Evolutionary conservation across 2,113 vertebrate species (phyloP).

Genomic region (Zosterops lateralis): DNA sequence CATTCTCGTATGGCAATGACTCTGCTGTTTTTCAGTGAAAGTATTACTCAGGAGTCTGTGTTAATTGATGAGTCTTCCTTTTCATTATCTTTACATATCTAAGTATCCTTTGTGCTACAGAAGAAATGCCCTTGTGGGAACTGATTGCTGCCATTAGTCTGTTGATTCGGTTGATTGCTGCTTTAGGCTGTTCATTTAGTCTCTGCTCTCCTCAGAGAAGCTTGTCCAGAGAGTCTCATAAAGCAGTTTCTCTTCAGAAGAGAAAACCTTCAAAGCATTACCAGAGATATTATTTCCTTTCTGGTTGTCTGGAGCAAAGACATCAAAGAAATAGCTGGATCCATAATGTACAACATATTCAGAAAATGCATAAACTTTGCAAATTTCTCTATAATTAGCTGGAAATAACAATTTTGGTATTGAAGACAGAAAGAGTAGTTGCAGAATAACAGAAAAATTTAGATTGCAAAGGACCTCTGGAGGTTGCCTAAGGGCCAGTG

Average conservation of each 20-base stretch:
- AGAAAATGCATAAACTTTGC: background rate
- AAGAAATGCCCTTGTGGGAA: background rate
- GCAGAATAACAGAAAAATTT: background rate
- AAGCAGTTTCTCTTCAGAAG: background rate
- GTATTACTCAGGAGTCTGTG: background rate
- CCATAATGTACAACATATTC: background rate
- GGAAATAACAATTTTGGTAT: background rate
- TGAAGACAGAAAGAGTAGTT: background rate
- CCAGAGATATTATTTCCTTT: background rate
- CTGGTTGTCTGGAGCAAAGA: background rate
- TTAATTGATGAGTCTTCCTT: background rate
- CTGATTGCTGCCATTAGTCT: background rate
- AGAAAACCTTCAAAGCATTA: background rate
- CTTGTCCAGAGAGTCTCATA: background rate
- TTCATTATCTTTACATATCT: background rate
- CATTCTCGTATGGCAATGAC: background rate
- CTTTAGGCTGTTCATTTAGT: slow-evolving; percentile 27
- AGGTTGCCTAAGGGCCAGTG: background rate
- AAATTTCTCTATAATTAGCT: background rate
- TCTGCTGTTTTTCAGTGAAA: background rate
- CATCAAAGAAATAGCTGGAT: background rate
- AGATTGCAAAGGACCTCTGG: background rate
- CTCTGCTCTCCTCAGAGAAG: background rate
- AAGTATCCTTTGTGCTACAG: background rate
- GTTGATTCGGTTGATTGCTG: slow-evolving; percentile 33